phyloP scores from a whole-genome alignment of 2,113 vertebrate genomes.

The Sebastes schlegelii region DNA sequence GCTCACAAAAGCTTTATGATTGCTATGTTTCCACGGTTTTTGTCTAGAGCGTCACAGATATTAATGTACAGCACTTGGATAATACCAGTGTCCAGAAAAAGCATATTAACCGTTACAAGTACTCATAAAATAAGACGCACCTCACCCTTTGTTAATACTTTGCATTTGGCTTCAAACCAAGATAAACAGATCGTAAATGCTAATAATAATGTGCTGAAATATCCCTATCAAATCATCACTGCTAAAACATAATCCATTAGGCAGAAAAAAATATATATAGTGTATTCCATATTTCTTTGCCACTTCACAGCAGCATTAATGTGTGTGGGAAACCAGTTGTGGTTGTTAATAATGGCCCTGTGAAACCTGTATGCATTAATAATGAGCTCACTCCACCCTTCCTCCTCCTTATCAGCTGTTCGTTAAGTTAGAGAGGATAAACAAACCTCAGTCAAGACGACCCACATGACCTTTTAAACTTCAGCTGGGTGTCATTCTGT shows the following conservation, averaged over 20 bases:
- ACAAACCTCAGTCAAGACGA: constrained; percentile 44
- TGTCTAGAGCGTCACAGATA: not conserved
- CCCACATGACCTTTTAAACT: constrained; percentile 52
- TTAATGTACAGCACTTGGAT: not conserved
- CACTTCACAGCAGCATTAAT: constrained; percentile 6
- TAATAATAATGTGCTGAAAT: constrained; percentile 22
- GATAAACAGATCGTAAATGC: constrained; percentile 20
- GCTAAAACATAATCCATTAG: constrained; percentile 15
- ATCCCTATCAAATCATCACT: constrained; percentile 25
- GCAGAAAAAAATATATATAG: not conserved
- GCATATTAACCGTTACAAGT: constrained; percentile 7
- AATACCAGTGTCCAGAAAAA: not conserved
- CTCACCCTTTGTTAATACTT: constrained; percentile 12
- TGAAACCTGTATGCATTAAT: constrained; percentile 61
- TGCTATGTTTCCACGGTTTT: not conserved
- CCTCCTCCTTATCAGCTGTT: constrained; percentile 44
- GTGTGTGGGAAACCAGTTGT: constrained; percentile 25
- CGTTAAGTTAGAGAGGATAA: constrained; percentile 51
- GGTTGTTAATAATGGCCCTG: constrained; percentile 33
- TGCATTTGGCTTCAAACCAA: constrained; percentile 16
- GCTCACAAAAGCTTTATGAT: not conserved
- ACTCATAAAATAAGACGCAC: not conserved
- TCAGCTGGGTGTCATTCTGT: constrained; percentile 3
- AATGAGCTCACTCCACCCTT: constrained; percentile 34
- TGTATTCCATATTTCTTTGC: constrained; percentile 8